Evolutionary conservation across 2,888 invertebrate species (phyloP).

Genomic region (Plutella xylostella): DNA sequence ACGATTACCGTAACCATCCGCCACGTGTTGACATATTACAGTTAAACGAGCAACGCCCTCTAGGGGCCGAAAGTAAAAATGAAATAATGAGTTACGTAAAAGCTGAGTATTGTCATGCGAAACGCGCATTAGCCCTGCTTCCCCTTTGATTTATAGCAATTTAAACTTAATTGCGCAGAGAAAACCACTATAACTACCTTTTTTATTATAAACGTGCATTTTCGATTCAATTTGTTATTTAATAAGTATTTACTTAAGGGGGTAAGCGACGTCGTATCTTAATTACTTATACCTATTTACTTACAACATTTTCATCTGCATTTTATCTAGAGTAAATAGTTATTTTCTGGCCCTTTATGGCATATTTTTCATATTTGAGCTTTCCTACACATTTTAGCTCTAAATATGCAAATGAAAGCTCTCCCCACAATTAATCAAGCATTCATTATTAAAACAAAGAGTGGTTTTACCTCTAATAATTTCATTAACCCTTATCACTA

Average conservation of each 20-base stretch:
- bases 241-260: no score
- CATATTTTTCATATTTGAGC: background rate
- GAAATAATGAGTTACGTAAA: slow-evolving; percentile 53
- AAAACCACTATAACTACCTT: slow-evolving; percentile 36
- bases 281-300: no score
- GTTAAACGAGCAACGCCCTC: slow-evolving; percentile 43
- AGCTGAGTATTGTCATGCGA: slow-evolving; percentile 52
- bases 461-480: slow-evolving; percentile 33
- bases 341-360: background rate
- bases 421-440: background rate
- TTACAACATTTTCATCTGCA: no score
- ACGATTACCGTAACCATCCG: slow-evolving; percentile 44
- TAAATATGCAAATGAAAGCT: background rate
- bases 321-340: no score
- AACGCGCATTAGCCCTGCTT: slow-evolving; percentile 53
- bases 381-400: background rate
- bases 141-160: slow-evolving; percentile 65
- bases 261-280: no score
- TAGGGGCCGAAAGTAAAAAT: no score
- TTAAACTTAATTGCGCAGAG: slow-evolving; percentile 56
- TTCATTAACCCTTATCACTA: slow-evolving; percentile 41
- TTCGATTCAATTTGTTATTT: slow-evolving; percentile 62
- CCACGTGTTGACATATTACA: slow-evolving; percentile 45
- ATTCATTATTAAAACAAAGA: slow-evolving; percentile 36
- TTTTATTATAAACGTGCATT: slow-evolving; percentile 46